A percentile compares a stretch with the other conserved stretches of the same genome.
Evolutionary conservation across 2,888 invertebrate genomes (phyloP).

Genomic region (Mamestra brassicae): DNA sequence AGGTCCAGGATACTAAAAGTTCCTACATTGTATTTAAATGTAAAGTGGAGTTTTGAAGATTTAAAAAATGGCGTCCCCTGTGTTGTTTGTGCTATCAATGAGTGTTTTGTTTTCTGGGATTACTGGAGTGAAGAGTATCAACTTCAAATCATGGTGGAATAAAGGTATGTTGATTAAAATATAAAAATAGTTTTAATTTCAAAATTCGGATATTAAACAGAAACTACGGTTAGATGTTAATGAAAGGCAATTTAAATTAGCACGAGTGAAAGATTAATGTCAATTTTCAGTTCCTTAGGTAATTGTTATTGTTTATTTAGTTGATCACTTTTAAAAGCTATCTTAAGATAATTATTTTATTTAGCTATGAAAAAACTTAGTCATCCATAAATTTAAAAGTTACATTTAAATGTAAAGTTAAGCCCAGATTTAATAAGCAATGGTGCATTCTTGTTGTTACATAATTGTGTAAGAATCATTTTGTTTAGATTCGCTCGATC

Average conservation of each 20-base stretch:
- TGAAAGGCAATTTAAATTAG: too few species aligned
- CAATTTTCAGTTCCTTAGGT: neutral
- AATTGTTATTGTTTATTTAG: constrained; percentile 2
- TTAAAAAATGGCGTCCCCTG: constrained; percentile 42
- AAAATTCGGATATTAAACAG: neutral
- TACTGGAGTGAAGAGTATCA: constrained; percentile 42
- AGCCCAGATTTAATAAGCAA: too few species aligned
- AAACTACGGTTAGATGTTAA: neutral
- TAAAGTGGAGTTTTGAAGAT: neutral
- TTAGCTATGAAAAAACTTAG: neutral
- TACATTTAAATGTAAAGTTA: constrained; percentile 13
- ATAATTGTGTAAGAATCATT: too few species aligned
- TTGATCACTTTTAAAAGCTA: neutral
- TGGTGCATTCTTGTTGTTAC: too few species aligned
- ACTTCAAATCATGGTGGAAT: constrained; percentile 49
- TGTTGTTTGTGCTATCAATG: constrained; percentile 26
- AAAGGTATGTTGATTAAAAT: constrained; percentile 46
- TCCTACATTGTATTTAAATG: constrained; percentile 50
- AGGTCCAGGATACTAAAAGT: constrained; percentile 60
- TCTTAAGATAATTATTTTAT: neutral
- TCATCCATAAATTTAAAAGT: neutral
- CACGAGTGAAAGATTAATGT: neutral
- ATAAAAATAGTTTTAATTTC: neutral
- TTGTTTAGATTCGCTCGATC: too few species aligned
- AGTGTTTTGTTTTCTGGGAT: constrained; percentile 35